Evolutionary conservation across 2,113 vertebrate genomes (phyloP).

Genomic region (Cardinalis cardinalis): DNA sequence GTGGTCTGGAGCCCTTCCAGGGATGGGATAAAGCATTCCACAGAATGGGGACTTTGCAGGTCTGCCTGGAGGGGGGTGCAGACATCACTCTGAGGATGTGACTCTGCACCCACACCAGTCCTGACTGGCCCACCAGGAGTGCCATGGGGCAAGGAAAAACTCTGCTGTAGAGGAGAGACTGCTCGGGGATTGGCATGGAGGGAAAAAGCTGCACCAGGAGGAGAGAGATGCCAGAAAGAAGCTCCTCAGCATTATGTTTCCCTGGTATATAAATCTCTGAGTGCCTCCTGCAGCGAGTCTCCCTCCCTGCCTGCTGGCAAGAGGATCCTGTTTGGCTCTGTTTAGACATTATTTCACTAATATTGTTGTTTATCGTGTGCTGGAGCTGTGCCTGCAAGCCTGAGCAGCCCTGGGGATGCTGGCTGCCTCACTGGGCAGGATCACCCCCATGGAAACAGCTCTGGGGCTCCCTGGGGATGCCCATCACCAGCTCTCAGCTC

Average conservation of each 20-base stretch:
- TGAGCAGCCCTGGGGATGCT: background rate
- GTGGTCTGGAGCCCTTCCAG: background rate
- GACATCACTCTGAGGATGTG: background rate
- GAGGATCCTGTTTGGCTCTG: slow-evolving; percentile 5
- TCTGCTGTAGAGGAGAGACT: background rate
- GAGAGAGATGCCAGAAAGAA: background rate
- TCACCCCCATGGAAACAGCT: accelerated
- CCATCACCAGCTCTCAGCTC: background rate
- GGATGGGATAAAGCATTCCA: background rate
- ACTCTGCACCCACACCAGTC: background rate
- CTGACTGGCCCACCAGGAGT: background rate
- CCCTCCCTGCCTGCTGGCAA: slow-evolving; percentile 9
- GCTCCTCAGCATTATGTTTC: background rate
- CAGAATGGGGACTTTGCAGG: accelerated
- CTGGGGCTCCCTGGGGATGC: background rate
- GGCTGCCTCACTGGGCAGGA: background rate
- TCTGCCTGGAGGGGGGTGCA: background rate
- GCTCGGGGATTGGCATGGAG: background rate
- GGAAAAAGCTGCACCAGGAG: background rate
- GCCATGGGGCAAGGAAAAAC: background rate
- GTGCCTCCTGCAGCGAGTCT: background rate
- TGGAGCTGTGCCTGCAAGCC: slow-evolving; percentile 5
- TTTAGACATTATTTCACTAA: background rate
- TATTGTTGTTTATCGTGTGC: slow-evolving; percentile 10
- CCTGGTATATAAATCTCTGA: accelerated